Base-by-base conservation (phyloP, 2,888 invertebrate species). In the Orchesellides sinensis region DNA sequence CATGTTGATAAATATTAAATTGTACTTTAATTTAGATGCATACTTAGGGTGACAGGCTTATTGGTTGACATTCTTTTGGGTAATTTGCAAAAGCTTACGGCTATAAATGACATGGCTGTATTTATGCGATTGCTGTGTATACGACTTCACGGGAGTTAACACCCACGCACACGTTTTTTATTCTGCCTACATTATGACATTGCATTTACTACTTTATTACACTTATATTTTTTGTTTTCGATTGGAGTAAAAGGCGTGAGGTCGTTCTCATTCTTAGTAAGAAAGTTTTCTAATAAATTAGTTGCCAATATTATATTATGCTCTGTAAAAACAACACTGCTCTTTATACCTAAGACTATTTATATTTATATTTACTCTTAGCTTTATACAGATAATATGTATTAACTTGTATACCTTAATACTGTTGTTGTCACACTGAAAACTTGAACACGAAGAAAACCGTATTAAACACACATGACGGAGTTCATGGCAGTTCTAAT, bases 51-150 rank as follows among this genome's bases (percentile, higher is more conserved):
- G 59, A 59, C 59, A 59, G 32, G 4, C 29, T 32, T 59, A 59
- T 29, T 59, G 59, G 29, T 32, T 59, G 29, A 25, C 59, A 59
- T 59, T 59, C 59, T 59, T 59, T 59, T 19, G 59, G 32, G 59
- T 59, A 59, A 59, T 59, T 29, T 59, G 59, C 59, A 59, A 59
- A 59, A 32, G 10, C n/a, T 56, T 2, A 4, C n/a, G 8, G 23
- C 17, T 25, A 56, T 14, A 23, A 27, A 2, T 25, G 6, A 56
- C 27, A 21, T 6, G 54, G 8, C 25, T 54, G 21, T 25, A 8
- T 5, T 21, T 25, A 47, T 47, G 8, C 49, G 19, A 56, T 12
- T 23, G 23, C n/a, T 40, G 10, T n/a, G 10, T 40, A 40, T 40
- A 40, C 40, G n/a, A 40, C 40, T 40, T 40, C 40, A 14, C 10